Evolutionary conservation across 2,888 invertebrate genomes (phyloP), one percentile per base, ranked within the genome.

Genomic region (Rhopalosiphum nymphaeae): DNA sequence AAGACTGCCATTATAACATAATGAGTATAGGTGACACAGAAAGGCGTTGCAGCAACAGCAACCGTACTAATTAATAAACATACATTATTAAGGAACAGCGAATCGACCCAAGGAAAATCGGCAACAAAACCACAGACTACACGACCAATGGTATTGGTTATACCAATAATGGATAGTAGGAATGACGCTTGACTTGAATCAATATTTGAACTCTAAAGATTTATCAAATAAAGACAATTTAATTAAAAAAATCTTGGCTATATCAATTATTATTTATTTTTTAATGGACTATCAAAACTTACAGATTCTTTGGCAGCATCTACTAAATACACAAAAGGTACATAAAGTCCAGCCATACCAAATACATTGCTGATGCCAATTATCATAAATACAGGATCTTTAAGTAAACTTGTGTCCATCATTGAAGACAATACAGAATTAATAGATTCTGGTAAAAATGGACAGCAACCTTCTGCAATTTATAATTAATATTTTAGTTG

Each of bases 261-360:
- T 21, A 21, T 9, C 21, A 78, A 36, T 36, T 26, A 53, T 67
- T 7, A 3, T 61, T 49, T 85, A 26, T n/a, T 42, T 84, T 86
- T 53, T 88, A 92, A 46, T 61, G 21, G 13, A 3, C 9, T 29
- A n/a, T 61, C 26, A 87, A 86, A 25, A 95, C 95, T 95, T 94
- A 95, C 95, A n/a, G 95, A 95, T 95, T 95, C 92, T 91, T 95
- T 96, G 26, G 98, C 98, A 93, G 98, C 97, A 95, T 98, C 98
- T 49, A 98, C 98, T 94, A 99, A 97, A 96, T 98, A 99, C 91
- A 99, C 98, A 96, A 99, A 99, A 84, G 99, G 99, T 95, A 99
- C 98, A 96, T 99, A 99, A 94, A 99, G 97, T 95, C 99, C 99
- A 93, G 99, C 98, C 98, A 99, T 99, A 95, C 99, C 99, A 96